Evolutionary conservation across 2,888 invertebrate species (phyloP).

Genomic region (Halocaridina rubra): DNA sequence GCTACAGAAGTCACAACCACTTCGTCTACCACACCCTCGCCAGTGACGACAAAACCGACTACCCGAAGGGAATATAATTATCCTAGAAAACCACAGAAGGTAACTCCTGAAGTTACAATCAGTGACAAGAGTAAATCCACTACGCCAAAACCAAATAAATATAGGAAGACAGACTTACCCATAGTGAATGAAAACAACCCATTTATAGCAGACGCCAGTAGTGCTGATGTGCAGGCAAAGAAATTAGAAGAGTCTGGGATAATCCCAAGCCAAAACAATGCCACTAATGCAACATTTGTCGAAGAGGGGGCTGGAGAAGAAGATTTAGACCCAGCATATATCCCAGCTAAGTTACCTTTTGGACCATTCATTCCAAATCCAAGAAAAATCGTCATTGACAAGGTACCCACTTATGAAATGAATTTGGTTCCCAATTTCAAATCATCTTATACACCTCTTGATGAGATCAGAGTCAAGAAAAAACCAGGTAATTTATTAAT

Average conservation of each 20-base stretch:
- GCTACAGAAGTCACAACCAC: no score
- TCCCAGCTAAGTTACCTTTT: constrained; percentile 47
- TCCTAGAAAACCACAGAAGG: background rate
- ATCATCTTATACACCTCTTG: background rate
- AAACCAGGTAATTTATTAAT: constrained; percentile 31
- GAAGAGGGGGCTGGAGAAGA: no score
- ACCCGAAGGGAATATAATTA: background rate
- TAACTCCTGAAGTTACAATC: background rate
- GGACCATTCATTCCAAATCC: constrained; percentile 32
- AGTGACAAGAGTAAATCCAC: no score
- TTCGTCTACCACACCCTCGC: background rate
- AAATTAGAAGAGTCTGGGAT: no score
- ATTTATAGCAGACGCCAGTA: no score
- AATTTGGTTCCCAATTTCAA: background rate
- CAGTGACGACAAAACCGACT: background rate
- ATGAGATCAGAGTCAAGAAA: background rate
- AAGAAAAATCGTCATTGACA: background rate
- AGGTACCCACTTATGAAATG: background rate
- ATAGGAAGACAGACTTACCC: no score
- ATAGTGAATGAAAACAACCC: no score
- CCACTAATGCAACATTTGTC: no score
- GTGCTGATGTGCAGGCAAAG: no score
- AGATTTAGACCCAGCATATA: constrained; percentile 11
- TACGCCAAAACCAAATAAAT: no score
- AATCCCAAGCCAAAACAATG: no score